Conservation (phyloP, 2,888 invertebrate genomes). For the Choreutis nemorana region DNA sequence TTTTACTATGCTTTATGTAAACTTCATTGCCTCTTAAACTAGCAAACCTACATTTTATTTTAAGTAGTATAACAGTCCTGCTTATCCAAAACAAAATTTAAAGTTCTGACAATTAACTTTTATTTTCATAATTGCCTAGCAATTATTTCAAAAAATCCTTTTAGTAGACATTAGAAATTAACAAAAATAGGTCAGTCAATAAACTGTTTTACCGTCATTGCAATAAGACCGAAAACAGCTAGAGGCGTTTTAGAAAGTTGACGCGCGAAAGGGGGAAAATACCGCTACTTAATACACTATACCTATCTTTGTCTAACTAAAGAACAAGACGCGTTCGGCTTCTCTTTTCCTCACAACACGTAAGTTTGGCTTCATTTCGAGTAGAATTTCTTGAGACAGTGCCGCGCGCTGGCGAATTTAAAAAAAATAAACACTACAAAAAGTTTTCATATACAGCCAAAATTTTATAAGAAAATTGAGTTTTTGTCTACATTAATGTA, state of each 20-base stretch:
- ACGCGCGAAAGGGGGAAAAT: conserved; percentile 60
- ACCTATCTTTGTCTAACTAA: conserved; percentile 26
- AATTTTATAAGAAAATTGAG: too few relatives aligned
- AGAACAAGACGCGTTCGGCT: conserved; percentile 13
- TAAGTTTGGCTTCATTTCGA: conserved; percentile 29
- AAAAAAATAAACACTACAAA: too few relatives aligned
- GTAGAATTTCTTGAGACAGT: too few relatives aligned
- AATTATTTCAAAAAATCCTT: too few relatives aligned
- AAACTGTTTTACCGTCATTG: conserved; percentile 18
- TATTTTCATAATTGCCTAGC: conserved; percentile 1
- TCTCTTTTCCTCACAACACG: conserved; percentile 31
- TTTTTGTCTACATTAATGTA: too few relatives aligned
- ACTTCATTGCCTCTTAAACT: too few relatives aligned
- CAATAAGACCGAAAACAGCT: conserved; percentile 33
- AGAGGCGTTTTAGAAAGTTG: conserved; percentile 59
- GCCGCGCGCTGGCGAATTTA: too few relatives aligned
- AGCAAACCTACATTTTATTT: background rate
- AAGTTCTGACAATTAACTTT: conserved; percentile 1
- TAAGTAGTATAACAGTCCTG: background rate
- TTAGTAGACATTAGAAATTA: too few relatives aligned
- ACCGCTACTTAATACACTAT: conserved; percentile 55
- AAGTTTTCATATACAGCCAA: too few relatives aligned
- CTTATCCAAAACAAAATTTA: conserved; percentile 7
- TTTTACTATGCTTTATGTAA: too few relatives aligned
- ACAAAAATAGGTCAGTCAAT: too few relatives aligned